Base-by-base conservation (phyloP, 2,113 vertebrate genomes). In the Brienomyrus brachyistius region DNA sequence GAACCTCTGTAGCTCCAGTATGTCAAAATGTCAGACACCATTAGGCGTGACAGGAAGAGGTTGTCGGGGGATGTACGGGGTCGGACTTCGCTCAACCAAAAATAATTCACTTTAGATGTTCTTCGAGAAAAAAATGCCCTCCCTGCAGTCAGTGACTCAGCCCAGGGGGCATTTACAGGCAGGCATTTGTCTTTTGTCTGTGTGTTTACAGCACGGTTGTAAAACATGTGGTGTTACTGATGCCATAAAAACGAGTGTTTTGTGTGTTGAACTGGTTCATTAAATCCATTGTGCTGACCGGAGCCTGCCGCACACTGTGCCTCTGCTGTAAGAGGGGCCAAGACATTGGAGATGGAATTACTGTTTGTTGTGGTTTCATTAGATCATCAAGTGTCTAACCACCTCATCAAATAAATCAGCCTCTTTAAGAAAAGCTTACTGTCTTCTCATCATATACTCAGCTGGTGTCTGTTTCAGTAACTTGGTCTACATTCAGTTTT, bases 121-220 rank as follows among this genome's bases (percentile, higher is more conserved):
- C 88, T 51, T 82, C 40, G 31, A 83, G 31, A 86, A 88, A 85
- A 87, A 54, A 87, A 87, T 84, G n/a, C 50, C 66, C 85, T 82
- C 59, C 66, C 11, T 51, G 27, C 70, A 54, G 74, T 82, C 27
- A 21, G 45, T 89, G 92, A 90, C 91, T 91, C 91, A 90, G 56
- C 88, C 91, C 91, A 92, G 87, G 94, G 91, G 92, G 70, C 52
- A 87, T 94, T 93, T 92, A 93, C 91, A 88, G 86, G 59, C 19
- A 50, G 92, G 94, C 95, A 95, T 95, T 96, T 96, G 95, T 95
- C 93, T 94, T 93, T 94, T 93, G 92, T 93, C 93, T 93, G 70
- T 90, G 91, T 91, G 90, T 96, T 95, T 95, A 95, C 93, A 92
- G 92, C 92, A 17, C 80, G 40, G 45, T 92, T 93, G 92, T 95